Evolutionary conservation across 2,113 vertebrate genomes (phyloP), one percentile per base, ranked within the genome.

Genomic region (Mirza zaza): DNA sequence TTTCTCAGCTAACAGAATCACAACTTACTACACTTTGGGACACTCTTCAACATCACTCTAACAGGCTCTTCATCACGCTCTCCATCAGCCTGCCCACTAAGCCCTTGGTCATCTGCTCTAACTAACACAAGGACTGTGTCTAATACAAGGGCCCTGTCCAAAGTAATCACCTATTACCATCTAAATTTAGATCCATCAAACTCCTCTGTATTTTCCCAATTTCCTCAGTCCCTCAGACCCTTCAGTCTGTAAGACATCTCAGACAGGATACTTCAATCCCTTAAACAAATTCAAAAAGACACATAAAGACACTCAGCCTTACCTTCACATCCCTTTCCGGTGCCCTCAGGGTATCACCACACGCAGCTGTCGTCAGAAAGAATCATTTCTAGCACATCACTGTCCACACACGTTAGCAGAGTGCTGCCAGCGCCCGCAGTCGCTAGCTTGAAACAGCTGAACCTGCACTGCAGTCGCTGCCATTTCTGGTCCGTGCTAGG

Each of bases 261-360:
- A 89, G 80, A 57, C 55, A 84, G 77, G 71, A 73, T 25, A 86
- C 61, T 34, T 70, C 42, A 48, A 55, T 6, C 71, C 50, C 80
- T 94, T 95, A 88, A 91, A 61, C 91, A 97, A 95, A 97, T 91
- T 94, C 39, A 80, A 71, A 81, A 87, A 80, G 93, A 94, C 95
- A 93, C 42, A 95, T 36, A 93, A 94, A 97, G 86, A 18, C 93
- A 95, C 87, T 96, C 91, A 80, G 71, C 8, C 87, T 91, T 93
- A 57, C 83, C 32, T 91, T 80, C 18, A 67, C 61, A 73, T 71
- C 39, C 48, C 27, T 90, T 88, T 55, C 42, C 50, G 10, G 83
- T 3, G 57, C 67, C 88, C 95, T 83, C 25, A 48, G 18, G 79
- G 32, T 57, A 89, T 86, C 68, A 15, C 63, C 71, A 89, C 68